Percentiles rank a stretch among this genome's conserved stretches.
These are phyloP conservation scores for Drosophila rubida DNA, from an alignment of 2,888 invertebrate genomes.

Conservation along the genomic window DNA sequence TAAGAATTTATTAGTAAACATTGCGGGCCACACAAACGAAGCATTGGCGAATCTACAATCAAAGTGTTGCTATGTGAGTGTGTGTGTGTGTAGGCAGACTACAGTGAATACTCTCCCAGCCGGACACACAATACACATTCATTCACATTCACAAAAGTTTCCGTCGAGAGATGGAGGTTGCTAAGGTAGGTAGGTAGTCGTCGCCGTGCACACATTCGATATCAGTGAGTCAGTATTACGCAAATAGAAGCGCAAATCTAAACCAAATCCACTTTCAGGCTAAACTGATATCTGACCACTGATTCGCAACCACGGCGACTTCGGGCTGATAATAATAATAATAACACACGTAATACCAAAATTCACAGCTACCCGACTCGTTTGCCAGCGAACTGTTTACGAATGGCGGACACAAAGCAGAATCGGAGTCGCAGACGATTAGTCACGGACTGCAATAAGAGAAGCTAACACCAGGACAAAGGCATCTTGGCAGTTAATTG, in stretches of 20 bases:
- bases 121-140: no score
- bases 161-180: no score
- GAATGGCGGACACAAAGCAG: neutral
- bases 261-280: neutral
- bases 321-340: neutral
- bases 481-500: neutral
- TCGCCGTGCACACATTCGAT: neutral
- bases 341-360: neutral
- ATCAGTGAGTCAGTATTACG: neutral
- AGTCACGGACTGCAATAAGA: neutral
- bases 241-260: neutral
- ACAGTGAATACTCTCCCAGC: constrained; percentile 17
- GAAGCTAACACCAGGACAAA: neutral
- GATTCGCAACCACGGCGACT: neutral
- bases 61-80: neutral
- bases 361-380: neutral
- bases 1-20: constrained; percentile 56
- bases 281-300: neutral
- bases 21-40: constrained; percentile 37
- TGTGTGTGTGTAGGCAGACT: constrained; percentile 18
- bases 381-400: neutral
- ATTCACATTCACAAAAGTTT: no score
- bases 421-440: neutral
- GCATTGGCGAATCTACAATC: constrained; percentile 40
- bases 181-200: no score